A percentile compares a stretch with the other conserved stretches of the same genome.
These are phyloP conservation scores for Thrips palmi DNA, from an alignment of 1,140 invertebrate genomes.

Conservation along the genomic window DNA sequence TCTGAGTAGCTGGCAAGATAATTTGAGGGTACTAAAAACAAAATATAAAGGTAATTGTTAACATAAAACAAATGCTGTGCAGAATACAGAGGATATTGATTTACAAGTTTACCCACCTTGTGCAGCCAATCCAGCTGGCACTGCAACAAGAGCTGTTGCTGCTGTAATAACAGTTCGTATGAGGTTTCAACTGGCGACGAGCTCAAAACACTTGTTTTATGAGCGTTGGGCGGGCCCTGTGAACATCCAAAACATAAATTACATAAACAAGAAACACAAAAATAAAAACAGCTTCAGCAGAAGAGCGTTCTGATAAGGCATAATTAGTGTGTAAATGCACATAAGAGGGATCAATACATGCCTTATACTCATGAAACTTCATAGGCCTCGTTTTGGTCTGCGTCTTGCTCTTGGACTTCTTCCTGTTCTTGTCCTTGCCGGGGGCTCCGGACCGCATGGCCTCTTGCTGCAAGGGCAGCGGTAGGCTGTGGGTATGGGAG, in stretches of 20 bases:
- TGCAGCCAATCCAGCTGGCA: conserved; percentile 68
- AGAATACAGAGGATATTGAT: not conserved
- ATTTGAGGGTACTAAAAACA: conserved; percentile 46
- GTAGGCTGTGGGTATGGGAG: conserved; percentile 12
- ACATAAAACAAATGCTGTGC: not conserved
- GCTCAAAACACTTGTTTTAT: conserved; percentile 39
- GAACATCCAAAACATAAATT: conserved; percentile 3
- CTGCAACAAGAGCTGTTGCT: conserved; percentile 82
- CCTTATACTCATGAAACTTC: conserved; percentile 96
- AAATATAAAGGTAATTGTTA: conserved; percentile 6
- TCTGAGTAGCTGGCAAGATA: conserved; percentile 47
- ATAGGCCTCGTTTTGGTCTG: conserved; percentile 74
- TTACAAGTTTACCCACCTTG: conserved; percentile 28
- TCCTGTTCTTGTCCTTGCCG: conserved; percentile 65
- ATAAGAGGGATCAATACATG: conserved; percentile 15
- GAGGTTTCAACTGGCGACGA: conserved; percentile 49
- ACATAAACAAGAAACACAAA: not conserved
- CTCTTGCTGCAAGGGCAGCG: conserved; percentile 1
- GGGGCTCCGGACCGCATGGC: too few relatives aligned
- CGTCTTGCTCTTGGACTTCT: conserved; percentile 71
- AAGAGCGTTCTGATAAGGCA: not conserved
- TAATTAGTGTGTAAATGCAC: not conserved
- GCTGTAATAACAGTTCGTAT: conserved; percentile 80
- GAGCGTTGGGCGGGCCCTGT: conserved; percentile 74
- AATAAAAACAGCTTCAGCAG: not conserved